Evolutionary conservation across 2,888 invertebrate species (phyloP).

Genomic region (Gerris lacustris): DNA sequence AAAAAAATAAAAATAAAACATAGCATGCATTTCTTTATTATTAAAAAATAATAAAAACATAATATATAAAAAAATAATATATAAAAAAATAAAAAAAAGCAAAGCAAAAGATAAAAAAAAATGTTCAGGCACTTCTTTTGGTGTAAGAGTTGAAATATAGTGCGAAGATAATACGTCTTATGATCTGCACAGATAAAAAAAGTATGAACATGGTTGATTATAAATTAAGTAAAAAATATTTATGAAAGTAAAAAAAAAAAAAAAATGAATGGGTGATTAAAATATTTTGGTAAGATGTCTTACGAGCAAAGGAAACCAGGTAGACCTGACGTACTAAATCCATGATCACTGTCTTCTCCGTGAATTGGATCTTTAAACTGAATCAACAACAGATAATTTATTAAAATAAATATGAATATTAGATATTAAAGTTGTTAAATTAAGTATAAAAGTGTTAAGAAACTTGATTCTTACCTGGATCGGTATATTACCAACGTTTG

Average conservation of each 20-base stretch:
- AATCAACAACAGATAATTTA: background rate
- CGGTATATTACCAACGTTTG: background rate
- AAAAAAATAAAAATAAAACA: no score
- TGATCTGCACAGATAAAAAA: no score
- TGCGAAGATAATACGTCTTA: no score
- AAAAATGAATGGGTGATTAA: no score
- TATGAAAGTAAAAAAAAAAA: no score
- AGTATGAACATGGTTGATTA: no score
- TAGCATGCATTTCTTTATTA: no score
- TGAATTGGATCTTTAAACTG: background rate
- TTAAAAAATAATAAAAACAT: no score
- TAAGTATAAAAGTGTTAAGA: background rate
- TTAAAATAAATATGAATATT: background rate
- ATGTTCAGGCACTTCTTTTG: background rate
- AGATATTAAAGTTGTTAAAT: background rate
- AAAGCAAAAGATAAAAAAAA: background rate
- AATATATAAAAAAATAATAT: no score
- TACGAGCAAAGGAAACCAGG: slow-evolving; percentile 1
- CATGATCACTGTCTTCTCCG: background rate
- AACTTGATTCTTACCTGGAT: background rate
- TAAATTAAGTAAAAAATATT: no score
- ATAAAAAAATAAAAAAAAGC: no score
- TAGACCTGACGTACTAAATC: background rate
- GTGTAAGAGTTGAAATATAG: background rate
- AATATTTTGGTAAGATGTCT: background rate